phyloP scores from a whole-genome alignment of 2,797 vertebrate species.

The Pseudochaenichthys georgianus region DNA sequence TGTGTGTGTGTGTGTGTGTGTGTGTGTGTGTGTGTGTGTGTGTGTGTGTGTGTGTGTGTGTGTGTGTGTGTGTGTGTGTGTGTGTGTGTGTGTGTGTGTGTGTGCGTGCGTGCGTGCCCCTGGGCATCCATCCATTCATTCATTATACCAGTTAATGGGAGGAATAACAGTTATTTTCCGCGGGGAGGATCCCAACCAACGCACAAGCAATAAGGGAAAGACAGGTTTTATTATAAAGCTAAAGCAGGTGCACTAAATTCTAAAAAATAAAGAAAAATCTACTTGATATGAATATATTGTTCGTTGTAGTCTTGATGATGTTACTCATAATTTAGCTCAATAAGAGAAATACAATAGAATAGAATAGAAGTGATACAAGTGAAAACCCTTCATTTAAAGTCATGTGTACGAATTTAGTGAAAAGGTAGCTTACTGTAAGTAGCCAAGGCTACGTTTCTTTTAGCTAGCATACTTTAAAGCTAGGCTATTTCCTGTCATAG shows the following conservation, averaged over 20 bases:
- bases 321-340: not conserved
- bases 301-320: not conserved
- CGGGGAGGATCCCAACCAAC: slow-evolving; percentile 18
- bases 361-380: not conserved
- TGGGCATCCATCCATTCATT: slow-evolving; percentile 54
- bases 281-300: slow-evolving; percentile 1
- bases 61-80: too few species aligned
- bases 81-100: too few species aligned
- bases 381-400: not conserved
- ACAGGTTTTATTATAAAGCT: slow-evolving; percentile 4
- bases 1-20: too few species aligned
- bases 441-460: not conserved
- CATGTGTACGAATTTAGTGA: not conserved
- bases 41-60: too few species aligned
- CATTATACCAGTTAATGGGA: slow-evolving; percentile 53
- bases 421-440: too few species aligned
- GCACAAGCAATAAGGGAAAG: slow-evolving; percentile 4
- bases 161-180: slow-evolving; percentile 63
- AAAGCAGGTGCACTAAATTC: slow-evolving; percentile 54
- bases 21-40: too few species aligned
- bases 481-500: not conserved
- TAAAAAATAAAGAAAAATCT: not conserved
- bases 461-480: not conserved
- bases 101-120: slow-evolving; percentile 2
- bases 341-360: not conserved